Percentiles rank a stretch among this genome's conserved stretches.
Evolutionary conservation across 2,888 invertebrate species (phyloP).

Genomic region (Clunio marinus): DNA sequence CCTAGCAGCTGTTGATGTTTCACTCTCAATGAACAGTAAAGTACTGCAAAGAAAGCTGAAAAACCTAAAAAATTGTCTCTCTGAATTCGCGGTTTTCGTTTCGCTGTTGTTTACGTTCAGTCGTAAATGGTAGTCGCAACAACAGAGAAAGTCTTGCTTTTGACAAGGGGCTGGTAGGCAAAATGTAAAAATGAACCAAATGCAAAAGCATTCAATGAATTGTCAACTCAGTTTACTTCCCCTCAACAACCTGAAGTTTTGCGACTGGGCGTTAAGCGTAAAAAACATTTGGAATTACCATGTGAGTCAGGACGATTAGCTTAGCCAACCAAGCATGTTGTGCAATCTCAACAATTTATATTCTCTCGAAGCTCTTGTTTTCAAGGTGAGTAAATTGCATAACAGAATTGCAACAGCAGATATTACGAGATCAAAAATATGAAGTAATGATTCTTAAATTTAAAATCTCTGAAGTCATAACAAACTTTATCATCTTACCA

Average conservation of each 20-base stretch:
- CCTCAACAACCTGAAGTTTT: neutral
- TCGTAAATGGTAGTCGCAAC: neutral
- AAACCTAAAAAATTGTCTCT: neutral
- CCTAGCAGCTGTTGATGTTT: conserved; percentile 11
- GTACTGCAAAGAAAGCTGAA: conserved; percentile 27
- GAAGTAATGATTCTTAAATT: neutral
- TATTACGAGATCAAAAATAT: neutral
- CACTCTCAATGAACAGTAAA: conserved; percentile 31
- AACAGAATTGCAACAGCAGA: neutral
- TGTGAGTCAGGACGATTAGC: conserved; percentile 7
- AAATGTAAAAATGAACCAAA: neutral
- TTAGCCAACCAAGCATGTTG: neutral
- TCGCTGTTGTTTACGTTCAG: neutral
- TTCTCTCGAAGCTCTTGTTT: too few relatives aligned
- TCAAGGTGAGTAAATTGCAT: conserved; percentile 5
- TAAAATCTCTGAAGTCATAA: neutral
- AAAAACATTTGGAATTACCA: neutral
- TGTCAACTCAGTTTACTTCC: neutral
- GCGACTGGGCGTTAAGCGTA: neutral
- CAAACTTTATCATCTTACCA: neutral
- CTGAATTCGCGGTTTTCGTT: neutral
- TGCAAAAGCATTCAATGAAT: neutral
- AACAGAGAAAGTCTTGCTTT: neutral
- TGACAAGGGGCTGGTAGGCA: conserved; percentile 4
- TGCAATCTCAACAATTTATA: too few relatives aligned